Evolutionary conservation across 1,140 invertebrate species (phyloP), one percentile per base, ranked within the genome.

Genomic region (Nomia melanderi): DNA sequence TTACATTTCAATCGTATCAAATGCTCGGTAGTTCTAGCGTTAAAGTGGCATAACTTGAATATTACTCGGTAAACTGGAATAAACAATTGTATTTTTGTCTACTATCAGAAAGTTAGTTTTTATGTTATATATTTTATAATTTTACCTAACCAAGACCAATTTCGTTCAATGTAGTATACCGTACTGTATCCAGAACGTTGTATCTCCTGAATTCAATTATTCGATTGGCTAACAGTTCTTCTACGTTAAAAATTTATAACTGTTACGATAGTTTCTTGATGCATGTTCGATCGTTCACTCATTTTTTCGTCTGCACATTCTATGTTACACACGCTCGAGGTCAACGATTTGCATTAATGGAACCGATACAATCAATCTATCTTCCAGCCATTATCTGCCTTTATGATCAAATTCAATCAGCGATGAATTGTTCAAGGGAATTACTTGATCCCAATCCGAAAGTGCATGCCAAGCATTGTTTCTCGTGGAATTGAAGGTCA

Each of bases 401-500:
- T 44, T n/a, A 47, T 14, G 59, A 77, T 66, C 53, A 27, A 25
- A 29, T 33, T 44, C 27, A 71, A 56, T 63, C 17, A 63, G 36
- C 41, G 33, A 33, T 47, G 29, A 56, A n/a, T 64, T 50, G 54
- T 36, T n/a, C 29, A n/a, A 66, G n/a, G 17, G 53, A 59, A 56
- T 73, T 64, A 64, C 39, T 44, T 5, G 36, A 1, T 62, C 36
- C 44, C 41, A 47, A 72, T 77, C 70, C 6, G 53, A 63, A 64
- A 77, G 60, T 7, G 33, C 36, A 77, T 77, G 72, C 59, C 36
- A 11, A 0, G 12, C 36, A 17, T 72, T 77, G 14, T 60, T 77
- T 63, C 47, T 17, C 25, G 44, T n/a, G 12, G 17, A 31, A 44
- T 54, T n/a, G 67, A 72, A 77, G 59, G 44, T 63, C 57, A 25